Conservation (phyloP, 2,888 invertebrate species). For the Dioctria linearis region DNA sequence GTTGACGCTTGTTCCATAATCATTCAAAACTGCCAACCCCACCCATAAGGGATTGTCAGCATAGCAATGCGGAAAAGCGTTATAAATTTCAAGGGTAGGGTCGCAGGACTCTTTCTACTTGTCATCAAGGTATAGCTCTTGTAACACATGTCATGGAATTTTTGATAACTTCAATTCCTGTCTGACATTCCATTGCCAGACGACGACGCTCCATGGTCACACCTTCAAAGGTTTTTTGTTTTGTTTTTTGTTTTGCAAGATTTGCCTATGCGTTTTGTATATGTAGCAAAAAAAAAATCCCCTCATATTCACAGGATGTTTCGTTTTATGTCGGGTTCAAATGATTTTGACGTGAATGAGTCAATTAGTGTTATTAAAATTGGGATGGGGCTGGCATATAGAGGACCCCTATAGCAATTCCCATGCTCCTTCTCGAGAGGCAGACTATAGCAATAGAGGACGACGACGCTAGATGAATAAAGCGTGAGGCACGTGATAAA, state of each 20-base stretch:
- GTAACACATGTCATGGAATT: conserved; percentile 27
- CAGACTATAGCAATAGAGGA: background rate
- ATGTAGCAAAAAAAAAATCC: conserved; percentile 8
- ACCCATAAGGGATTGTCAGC: background rate
- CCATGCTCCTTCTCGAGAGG: background rate
- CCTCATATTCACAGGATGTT: background rate
- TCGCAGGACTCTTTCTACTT: conserved; percentile 31
- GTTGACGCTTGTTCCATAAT: conserved; percentile 30
- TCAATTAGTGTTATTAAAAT: conserved; percentile 32
- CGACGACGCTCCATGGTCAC: background rate
- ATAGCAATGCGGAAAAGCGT: conserved; percentile 9
- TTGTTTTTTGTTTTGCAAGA: background rate
- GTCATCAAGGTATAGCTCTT: conserved; percentile 9
- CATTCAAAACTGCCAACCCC: background rate
- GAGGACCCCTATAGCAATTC: background rate
- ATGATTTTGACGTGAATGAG: conserved; percentile 37
- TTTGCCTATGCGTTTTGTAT: conserved; percentile 8
- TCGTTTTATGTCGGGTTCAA: conserved; percentile 10
- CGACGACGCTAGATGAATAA: too few relatives aligned
- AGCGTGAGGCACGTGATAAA: background rate
- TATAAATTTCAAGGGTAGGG: conserved; percentile 31
- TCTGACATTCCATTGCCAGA: background rate
- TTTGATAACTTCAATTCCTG: background rate
- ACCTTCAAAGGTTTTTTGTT: background rate
- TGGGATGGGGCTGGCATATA: background rate